phyloP scores from a whole-genome alignment of 2,888 invertebrate genomes.

The Cryptocheilus praepositus region DNA sequence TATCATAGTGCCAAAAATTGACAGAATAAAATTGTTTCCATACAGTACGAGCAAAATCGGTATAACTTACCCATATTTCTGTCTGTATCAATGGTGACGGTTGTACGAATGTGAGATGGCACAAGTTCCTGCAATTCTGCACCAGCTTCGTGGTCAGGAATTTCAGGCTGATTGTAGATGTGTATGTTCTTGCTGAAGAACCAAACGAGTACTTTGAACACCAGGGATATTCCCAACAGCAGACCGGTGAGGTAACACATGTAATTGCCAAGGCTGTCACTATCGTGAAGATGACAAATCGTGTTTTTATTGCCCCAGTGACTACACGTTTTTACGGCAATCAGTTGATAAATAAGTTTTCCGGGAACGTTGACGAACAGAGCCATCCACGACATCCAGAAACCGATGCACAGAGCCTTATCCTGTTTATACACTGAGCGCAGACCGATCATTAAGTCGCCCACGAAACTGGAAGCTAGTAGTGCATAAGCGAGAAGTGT shows the following conservation, averaged over 20 bases:
- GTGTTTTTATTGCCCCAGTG: slow-evolving; percentile 74
- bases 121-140: slow-evolving; percentile 53
- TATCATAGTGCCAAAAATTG: too few species aligned
- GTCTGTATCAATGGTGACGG: too few species aligned
- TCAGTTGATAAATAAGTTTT: slow-evolving; percentile 79
- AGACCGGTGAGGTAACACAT: slow-evolving; percentile 75
- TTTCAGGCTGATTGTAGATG: slow-evolving; percentile 60
- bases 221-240: slow-evolving; percentile 72
- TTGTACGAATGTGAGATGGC: too few species aligned
- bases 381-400: slow-evolving; percentile 77
- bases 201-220: slow-evolving; percentile 75
- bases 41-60: too few species aligned
- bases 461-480: slow-evolving; percentile 74
- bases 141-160: slow-evolving; percentile 13
- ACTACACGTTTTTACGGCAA: slow-evolving; percentile 76
- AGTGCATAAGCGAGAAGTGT: slow-evolving; percentile 73
- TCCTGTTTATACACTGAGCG: slow-evolving; percentile 79
- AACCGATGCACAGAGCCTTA: slow-evolving; percentile 79
- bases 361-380: slow-evolving; percentile 80
- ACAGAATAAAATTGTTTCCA: too few species aligned
- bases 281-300: slow-evolving; percentile 75
- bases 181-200: slow-evolving; percentile 73
- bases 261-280: slow-evolving; percentile 75
- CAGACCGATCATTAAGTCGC: slow-evolving; percentile 77
- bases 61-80: too few species aligned